phyloP scores from a whole-genome alignment of 2,113 vertebrate species.

The Pontoporia blainvillei region DNA sequence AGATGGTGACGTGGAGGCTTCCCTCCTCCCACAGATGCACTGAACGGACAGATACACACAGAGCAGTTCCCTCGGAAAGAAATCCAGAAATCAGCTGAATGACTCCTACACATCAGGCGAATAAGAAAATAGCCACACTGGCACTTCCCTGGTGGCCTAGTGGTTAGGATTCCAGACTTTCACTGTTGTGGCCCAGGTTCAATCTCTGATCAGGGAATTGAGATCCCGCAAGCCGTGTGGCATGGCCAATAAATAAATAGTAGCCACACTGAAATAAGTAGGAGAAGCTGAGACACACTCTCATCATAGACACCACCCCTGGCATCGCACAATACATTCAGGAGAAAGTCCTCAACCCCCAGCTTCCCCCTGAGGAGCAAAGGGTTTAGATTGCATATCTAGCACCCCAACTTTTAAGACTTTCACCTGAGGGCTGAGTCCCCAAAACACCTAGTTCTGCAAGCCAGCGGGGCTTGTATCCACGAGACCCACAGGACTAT shows the following conservation, averaged over 20 bases:
- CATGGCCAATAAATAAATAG: neutral
- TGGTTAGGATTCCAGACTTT: neutral
- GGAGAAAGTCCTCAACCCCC: neutral
- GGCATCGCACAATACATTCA: neutral
- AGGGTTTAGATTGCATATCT: neutral
- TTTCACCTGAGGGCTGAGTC: neutral
- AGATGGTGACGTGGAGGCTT: neutral
- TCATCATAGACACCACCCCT: neutral
- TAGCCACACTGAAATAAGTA: no score
- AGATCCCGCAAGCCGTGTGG: neutral
- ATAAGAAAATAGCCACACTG: neutral
- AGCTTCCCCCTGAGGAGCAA: neutral
- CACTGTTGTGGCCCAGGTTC: neutral
- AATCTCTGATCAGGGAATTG: neutral
- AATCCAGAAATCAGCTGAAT: neutral
- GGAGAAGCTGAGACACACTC: neutral
- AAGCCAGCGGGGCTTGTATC: neutral
- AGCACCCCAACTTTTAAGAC: neutral
- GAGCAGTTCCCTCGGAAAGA: neutral
- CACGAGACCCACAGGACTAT: neutral
- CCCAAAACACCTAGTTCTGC: neutral
- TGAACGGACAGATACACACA: neutral
- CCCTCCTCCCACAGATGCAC: neutral
- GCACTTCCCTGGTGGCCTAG: neutral
- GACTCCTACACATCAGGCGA: neutral